These are phyloP conservation scores for Polymixis lichenea DNA, from an alignment of 2,888 invertebrate genomes.

Conservation along the genomic window DNA sequence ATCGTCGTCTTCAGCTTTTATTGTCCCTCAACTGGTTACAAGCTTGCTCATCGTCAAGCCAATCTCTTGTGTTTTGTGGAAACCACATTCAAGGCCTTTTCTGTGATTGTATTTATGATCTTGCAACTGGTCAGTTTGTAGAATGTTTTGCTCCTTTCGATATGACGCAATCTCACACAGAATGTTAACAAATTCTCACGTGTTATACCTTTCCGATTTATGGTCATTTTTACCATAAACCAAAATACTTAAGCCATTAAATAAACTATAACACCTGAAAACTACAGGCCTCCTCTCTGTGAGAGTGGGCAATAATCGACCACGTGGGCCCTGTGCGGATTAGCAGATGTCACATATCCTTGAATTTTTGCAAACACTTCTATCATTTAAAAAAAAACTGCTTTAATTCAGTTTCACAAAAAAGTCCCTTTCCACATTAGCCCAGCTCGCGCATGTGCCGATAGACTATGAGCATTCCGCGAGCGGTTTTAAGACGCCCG, in stretches of 20 bases:
- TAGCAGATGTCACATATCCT: no score
- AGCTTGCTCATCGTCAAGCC: background rate
- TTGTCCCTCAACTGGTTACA: background rate
- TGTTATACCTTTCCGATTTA: no score
- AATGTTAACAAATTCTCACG: background rate
- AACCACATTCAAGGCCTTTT: background rate
- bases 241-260: background rate
- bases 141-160: background rate
- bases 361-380: background rate
- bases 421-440: constrained; percentile 64
- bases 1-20: background rate
- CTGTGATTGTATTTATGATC: background rate
- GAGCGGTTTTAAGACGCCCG: constrained; percentile 82
- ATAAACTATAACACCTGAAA: background rate
- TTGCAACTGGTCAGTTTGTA: background rate
- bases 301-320: no score
- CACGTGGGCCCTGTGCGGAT: no score
- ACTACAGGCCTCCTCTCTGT: no score
- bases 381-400: background rate
- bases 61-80: background rate
- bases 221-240: no score
- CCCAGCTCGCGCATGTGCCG: constrained; percentile 54
- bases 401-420: background rate
- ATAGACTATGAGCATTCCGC: constrained; percentile 77
- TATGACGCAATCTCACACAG: no score